Conservation (phyloP, 2,113 vertebrate genomes). For the Atlantisia rogersi region DNA sequence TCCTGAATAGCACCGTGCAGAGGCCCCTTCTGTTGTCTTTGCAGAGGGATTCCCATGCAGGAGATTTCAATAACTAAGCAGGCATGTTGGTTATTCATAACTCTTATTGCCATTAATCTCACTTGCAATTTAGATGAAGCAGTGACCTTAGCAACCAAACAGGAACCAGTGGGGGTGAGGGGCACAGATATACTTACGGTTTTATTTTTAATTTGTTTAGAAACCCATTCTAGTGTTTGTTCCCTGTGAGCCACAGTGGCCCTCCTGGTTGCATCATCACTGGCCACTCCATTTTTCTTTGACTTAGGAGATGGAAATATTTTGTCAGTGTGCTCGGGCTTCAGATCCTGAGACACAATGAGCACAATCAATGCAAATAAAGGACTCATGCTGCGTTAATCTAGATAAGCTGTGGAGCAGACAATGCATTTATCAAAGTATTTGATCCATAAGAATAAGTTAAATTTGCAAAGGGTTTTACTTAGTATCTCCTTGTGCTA, state of each 20-base stretch:
- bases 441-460: not conserved
- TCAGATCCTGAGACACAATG: not conserved
- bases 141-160: not conserved
- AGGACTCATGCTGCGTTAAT: not conserved
- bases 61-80: slow-evolving; percentile 3
- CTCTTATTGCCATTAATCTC: slow-evolving; percentile 14
- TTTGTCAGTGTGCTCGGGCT: not conserved
- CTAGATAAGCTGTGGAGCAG: not conserved
- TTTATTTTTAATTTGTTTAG: not conserved
- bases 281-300: not conserved
- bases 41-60: not conserved
- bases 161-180: not conserved
- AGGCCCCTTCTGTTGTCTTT: slow-evolving; percentile 13
- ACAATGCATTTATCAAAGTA: not conserved
- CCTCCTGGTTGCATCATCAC: not conserved
- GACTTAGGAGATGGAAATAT: not conserved
- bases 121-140: slow-evolving; percentile 40
- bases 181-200: not conserved
- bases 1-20: not conserved
- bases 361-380: not conserved
- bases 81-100: slow-evolving; percentile 12
- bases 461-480: not conserved
- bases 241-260: not conserved
- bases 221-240: rapidly evolving
- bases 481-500: not conserved